A percentile compares a stretch with the other conserved stretches of the same genome.
phyloP scores from a whole-genome alignment of 2,888 invertebrate genomes.

The Calameuta filiformis region DNA sequence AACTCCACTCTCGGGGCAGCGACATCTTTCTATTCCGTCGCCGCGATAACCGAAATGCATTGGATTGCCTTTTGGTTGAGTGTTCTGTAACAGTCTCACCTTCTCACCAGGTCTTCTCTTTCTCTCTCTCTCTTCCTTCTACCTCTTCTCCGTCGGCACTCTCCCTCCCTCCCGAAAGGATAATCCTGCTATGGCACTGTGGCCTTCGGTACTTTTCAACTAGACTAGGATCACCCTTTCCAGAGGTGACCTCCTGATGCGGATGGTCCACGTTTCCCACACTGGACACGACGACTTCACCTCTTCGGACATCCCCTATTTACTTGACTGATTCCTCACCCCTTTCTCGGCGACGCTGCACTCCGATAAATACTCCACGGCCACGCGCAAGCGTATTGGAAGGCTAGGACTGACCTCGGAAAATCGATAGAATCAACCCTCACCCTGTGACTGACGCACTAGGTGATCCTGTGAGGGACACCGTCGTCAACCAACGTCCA shows the following conservation, averaged over 20 bases:
- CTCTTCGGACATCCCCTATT: background rate
- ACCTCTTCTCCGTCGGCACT: constrained; percentile 15
- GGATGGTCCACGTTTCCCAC: background rate
- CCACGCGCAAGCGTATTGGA: background rate
- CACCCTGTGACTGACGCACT: background rate
- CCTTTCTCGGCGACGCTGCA: background rate
- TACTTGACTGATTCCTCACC: background rate
- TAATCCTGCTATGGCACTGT: background rate
- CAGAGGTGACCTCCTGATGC: background rate
- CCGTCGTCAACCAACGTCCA: background rate
- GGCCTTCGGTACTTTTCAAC: background rate
- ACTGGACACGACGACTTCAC: background rate
- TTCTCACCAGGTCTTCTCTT: background rate
- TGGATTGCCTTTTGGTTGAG: constrained; percentile 45
- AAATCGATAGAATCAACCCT: background rate
- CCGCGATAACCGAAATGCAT: constrained; percentile 63
- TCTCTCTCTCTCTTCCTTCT: constrained; percentile 7
- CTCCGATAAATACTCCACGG: background rate
- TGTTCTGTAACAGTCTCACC: background rate
- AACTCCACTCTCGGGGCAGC: constrained; percentile 72
- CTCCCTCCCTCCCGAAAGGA: background rate
- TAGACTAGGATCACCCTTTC: background rate
- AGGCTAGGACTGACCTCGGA: background rate
- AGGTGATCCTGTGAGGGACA: background rate
- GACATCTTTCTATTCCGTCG: constrained; percentile 67